These are phyloP conservation scores for rabbit (Oryctolagus cuniculus) DNA, from an alignment of 2,113 vertebrate species.

Conservation along the genomic window DNA sequence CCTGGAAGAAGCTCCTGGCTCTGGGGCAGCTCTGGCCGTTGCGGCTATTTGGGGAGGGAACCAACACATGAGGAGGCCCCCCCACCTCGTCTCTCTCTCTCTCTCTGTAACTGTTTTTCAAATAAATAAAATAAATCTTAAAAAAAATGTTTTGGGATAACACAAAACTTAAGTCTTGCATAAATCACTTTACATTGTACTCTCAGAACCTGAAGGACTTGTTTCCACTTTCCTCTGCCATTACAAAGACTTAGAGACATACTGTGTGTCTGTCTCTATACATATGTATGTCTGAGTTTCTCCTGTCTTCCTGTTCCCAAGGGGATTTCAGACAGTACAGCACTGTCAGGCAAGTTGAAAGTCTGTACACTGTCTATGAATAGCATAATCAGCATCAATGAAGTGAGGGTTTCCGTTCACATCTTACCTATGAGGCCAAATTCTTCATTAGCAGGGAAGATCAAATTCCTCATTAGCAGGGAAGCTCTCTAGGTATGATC, in stretches of 20 bases:
- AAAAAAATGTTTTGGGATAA: neutral
- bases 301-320: neutral
- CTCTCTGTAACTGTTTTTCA: no score
- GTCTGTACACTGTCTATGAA: neutral
- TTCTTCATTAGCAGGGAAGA: neutral
- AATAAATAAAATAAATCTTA: neutral
- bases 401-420: neutral
- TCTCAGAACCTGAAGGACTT: neutral
- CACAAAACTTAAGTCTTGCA: neutral
- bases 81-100: no score
- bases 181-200: neutral
- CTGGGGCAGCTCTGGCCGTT: no score
- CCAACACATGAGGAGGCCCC: no score
- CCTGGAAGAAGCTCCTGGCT: no score
- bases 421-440: neutral
- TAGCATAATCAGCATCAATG: neutral
- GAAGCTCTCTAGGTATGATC: neutral
- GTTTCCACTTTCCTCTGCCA: neutral
- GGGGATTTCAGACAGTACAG: neutral
- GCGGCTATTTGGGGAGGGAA: no score
- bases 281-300: neutral
- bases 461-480: neutral
- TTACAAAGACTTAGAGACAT: neutral
- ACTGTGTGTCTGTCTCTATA: neutral
- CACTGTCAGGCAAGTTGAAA: neutral